Conservation (phyloP, 1,140 invertebrate species). For the Oppia nitens region DNA sequence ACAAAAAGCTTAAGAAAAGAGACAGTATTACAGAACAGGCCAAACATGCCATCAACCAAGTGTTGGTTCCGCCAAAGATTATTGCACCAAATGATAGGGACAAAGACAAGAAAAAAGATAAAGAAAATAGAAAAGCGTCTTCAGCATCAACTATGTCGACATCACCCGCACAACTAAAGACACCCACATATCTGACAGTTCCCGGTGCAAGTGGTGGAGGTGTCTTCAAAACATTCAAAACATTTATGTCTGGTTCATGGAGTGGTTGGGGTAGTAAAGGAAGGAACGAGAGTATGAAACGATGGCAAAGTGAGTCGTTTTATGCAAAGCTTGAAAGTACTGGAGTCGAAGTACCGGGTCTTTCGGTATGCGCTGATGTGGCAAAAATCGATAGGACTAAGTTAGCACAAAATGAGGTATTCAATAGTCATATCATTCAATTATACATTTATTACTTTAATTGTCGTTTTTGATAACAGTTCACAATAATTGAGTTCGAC, state of each 20-base stretch:
- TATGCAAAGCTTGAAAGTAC: conserved; percentile 15
- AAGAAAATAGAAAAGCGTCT: conserved; percentile 12
- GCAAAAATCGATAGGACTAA: conserved; percentile 81
- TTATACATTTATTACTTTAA: not conserved
- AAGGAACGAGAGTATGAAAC: conserved; percentile 19
- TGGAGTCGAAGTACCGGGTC: conserved; percentile 43
- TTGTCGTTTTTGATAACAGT: conserved; percentile 37
- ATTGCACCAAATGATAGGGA: conserved; percentile 7
- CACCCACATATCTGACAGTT: conserved; percentile 16
- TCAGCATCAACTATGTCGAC: conserved; percentile 2
- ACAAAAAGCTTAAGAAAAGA: conserved; percentile 7
- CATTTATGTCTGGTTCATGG: conserved; percentile 16
- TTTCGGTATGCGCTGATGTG: conserved; percentile 78
- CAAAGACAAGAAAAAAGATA: conserved; percentile 14
- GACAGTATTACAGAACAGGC: conserved; percentile 16
- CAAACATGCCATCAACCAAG: conserved; percentile 14
- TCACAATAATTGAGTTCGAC: conserved; percentile 87
- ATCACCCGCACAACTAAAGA: conserved; percentile 1
- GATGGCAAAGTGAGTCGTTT: conserved; percentile 18
- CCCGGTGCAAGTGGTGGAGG: conserved; percentile 5
- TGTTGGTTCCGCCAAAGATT: conserved; percentile 18
- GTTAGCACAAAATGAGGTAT: conserved; percentile 73
- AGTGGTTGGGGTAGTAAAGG: conserved; percentile 44
- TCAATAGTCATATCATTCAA: not conserved
- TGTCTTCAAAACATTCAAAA: conserved; percentile 14